Conservation (phyloP, 2,113 vertebrate species). For the Benitochromis conjunctus region DNA sequence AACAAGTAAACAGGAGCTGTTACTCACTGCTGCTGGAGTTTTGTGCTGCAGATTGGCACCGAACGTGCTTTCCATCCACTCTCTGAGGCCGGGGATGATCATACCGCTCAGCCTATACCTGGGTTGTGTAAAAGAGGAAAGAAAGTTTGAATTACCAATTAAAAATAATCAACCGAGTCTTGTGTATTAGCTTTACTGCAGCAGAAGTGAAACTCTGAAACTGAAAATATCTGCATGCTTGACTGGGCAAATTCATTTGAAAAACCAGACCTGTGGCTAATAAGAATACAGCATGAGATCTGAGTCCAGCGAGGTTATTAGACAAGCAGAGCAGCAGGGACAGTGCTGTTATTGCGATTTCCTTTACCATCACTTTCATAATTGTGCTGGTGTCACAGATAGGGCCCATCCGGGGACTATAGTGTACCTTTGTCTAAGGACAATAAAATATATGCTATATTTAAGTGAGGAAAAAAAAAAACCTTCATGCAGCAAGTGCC, state of each 20-base stretch:
- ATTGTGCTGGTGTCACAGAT: constrained; percentile 47
- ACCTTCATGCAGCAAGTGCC: background rate
- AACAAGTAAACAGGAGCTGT: background rate
- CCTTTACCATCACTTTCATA: constrained; percentile 18
- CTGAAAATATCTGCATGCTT: background rate
- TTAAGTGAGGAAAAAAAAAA: constrained; percentile 8
- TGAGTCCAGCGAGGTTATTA: constrained; percentile 28
- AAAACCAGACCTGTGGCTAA: constrained; percentile 16
- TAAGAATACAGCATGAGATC: constrained; percentile 13
- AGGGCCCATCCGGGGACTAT: constrained; percentile 31
- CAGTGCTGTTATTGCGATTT: constrained; percentile 16
- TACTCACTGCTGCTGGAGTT: constrained; percentile 87
- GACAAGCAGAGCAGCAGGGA: constrained; percentile 15
- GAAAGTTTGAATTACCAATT: background rate
- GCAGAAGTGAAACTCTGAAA: background rate
- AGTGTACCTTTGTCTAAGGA: constrained; percentile 39
- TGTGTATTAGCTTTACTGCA: background rate
- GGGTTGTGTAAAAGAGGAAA: background rate
- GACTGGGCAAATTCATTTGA: constrained; percentile 6
- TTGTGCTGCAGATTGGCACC: constrained; percentile 89
- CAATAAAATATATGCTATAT: constrained; percentile 33
- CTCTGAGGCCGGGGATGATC: constrained; percentile 87
- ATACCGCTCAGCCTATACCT: constrained; percentile 95
- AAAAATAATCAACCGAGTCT: background rate
- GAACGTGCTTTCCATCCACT: constrained; percentile 91